Base-by-base conservation (phyloP, 1,140 invertebrate genomes). In the Eumaeus atala region DNA sequence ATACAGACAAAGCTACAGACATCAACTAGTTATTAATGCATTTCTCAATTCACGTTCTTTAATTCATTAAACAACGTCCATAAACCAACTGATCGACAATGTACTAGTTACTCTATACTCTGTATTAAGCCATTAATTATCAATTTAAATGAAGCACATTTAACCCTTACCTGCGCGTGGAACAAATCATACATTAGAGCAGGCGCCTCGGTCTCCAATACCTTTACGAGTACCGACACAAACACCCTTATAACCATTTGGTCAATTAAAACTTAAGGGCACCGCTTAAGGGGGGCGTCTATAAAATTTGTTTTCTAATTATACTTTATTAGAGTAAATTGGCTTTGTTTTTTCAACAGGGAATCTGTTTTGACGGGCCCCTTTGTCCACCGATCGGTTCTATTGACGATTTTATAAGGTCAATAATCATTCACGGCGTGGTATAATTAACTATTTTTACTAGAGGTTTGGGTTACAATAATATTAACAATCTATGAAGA, bases 291-390 rank as follows among this genome's bases (percentile, higher is more conserved):
- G 66, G 68, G 67, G 67, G 71, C 66, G 64, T 75, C 69, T 71
- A 82, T 82, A 82, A 84, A 84, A 81, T 83, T 77, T 83, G 70
- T 73, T 77, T 81, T 86, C 73, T 78, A 83, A 84, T 86, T 84
- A 77, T 66, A 73, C 71, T 81, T 81, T 81, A 84, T 84, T 81
- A 77, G 66, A 68, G 57, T 51, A 76, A 82, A 86, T 84, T 74
- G 71, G 68, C 74, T 86, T 86, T 81, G 74, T 82, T 84, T 84
- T 84, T 83, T 77, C 58, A 62, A 65, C 57, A 38, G 58, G 59
- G 62, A 71, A 62, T 64, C 66, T 61, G 61, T 65, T 62, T 59
- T 53, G 76, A 75, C 76, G 72, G 78, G 57, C 48, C 56, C 74
- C 73, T 82, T 84, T 81, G 74, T 75, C 59, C 42, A 36, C n/a